phyloP scores from a whole-genome alignment of 2,888 invertebrate species.

The Bellardia bayeri region DNA sequence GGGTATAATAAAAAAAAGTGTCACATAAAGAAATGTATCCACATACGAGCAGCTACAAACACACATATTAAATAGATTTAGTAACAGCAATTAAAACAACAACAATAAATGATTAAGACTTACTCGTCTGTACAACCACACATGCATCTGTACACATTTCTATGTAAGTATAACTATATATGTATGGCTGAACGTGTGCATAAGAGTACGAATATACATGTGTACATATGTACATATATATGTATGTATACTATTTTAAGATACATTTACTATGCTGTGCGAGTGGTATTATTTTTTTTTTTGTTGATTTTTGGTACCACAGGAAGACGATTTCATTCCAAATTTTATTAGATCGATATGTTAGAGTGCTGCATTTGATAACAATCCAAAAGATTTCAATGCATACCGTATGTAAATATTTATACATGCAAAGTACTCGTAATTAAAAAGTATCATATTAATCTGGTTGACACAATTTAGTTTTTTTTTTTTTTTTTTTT shows the following conservation, averaged over 20 bases:
- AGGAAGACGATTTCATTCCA: slow-evolving; percentile 53
- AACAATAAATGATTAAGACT: slow-evolving; percentile 26
- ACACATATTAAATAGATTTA: not conserved
- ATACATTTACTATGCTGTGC: slow-evolving; percentile 30
- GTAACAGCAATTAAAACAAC: slow-evolving; percentile 18
- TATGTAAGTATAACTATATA: too few relatives aligned
- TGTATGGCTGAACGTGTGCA: not conserved
- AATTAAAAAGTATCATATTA: too few relatives aligned
- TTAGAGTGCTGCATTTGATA: not conserved
- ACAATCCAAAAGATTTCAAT: not conserved
- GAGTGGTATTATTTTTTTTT: slow-evolving; percentile 6
- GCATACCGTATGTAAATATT: not conserved
- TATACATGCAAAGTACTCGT: too few relatives aligned
- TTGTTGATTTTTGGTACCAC: slow-evolving; percentile 35
- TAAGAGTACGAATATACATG: slow-evolving; percentile 4
- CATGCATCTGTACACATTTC: too few relatives aligned
- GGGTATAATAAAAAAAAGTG: slow-evolving; percentile 22
- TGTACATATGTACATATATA: not conserved
- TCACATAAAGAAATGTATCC: slow-evolving; percentile 55
- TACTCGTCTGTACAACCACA: too few relatives aligned
- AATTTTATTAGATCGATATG: slow-evolving; percentile 3
- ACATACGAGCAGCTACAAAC: slow-evolving; percentile 12
- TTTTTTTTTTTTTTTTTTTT: too few relatives aligned
- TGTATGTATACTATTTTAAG: slow-evolving; percentile 51
- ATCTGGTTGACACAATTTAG: not conserved